A percentile compares a stretch with the other conserved stretches of the same genome.
Evolutionary conservation across 2,113 vertebrate species (phyloP).

Genomic region (Corythornis cristatus): DNA sequence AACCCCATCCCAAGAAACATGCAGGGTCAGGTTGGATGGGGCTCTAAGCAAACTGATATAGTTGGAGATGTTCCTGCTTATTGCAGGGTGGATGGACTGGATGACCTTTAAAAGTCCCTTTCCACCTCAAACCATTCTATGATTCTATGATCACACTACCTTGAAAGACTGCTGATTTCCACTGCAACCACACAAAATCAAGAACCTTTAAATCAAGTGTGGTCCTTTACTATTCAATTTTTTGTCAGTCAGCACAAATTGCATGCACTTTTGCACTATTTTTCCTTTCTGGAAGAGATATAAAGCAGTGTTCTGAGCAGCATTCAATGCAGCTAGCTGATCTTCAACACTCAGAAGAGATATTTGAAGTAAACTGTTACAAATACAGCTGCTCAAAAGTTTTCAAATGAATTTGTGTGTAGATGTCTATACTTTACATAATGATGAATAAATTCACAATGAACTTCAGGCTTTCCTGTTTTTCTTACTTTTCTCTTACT

Average conservation of each 20-base stretch:
- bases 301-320: not conserved
- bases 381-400: not conserved
- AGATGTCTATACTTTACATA: not conserved
- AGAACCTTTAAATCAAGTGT: no score
- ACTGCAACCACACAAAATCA: accelerated
- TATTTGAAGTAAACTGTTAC: not conserved
- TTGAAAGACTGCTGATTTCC: not conserved
- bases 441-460: not conserved
- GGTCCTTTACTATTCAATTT: not conserved
- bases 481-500: not conserved
- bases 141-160: accelerated
- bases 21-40: not conserved
- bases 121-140: not conserved
- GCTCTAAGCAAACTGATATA: not conserved
- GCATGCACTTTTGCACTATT: not conserved
- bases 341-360: not conserved
- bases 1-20: not conserved
- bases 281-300: not conserved
- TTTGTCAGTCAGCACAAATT: not conserved
- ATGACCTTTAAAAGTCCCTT: not conserved
- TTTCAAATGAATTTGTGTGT: not conserved
- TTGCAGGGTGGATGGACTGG: not conserved
- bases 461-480: not conserved
- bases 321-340: not conserved
- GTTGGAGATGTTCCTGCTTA: not conserved